Base-by-base conservation (phyloP, 2,888 invertebrate species). In the Oxycera nigricornis region DNA sequence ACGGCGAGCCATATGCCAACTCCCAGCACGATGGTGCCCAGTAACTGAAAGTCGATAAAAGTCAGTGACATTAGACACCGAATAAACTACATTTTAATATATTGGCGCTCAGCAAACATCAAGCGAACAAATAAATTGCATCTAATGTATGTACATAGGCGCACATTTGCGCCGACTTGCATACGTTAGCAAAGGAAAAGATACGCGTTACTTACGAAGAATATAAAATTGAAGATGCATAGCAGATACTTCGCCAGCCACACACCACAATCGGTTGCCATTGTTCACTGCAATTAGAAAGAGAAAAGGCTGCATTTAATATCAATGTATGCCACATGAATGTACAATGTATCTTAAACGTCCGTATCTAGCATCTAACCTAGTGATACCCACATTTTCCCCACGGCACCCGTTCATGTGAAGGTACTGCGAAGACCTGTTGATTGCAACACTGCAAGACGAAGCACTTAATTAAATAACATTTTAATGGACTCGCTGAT, bases 151-250 rank as follows among this genome's bases (percentile, higher is more conserved):
- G n/a, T n/a, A 61, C 26, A 61, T 31, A 17, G n/a, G 61, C 31
- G 17, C n/a, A 31, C 2, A 31, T 31, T 7, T 26, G 24, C 17
- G 14, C 26, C n/a, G n/a, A 30, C 68, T 61, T 46, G 26, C 57
- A 31, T 31, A 28, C 22, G 26, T n/a, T 14, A 31, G 11, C 24
- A 59, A 59, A 57, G 31, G 39, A 39, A 14, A n/a, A n/a, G 24
- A 72, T 35, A 20, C 39, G 52, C 61, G 57, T 62, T n/a, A 91
- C 91, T 91, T 87, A 91, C 91, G 82, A 91, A 91, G 85, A 91
- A 90, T 77, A 90, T 83, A 81, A 92, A 91, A 85, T 91, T 92
- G 86, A 91, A 90, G 82, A 91, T 87, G 85, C 91, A 91, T 76
- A 91, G 86, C 79, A 91, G 87, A 85, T 91, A 91, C 86, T 91